Percentiles rank a stretch among this genome's conserved stretches.
phyloP scores from a whole-genome alignment of 2,888 invertebrate species.

The Dryomyza anilis region DNA sequence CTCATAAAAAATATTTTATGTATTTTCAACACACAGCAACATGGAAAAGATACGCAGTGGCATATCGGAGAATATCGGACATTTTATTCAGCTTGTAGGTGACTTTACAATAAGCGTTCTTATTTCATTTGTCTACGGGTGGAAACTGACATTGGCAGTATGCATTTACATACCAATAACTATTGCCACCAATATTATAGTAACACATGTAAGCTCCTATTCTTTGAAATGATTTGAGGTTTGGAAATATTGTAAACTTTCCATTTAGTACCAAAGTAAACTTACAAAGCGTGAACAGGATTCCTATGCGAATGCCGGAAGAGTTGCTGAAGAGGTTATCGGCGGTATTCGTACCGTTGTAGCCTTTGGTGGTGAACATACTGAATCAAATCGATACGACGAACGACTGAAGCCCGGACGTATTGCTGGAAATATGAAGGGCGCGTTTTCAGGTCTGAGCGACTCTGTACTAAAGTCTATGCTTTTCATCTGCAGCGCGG shows the following conservation, averaged over 20 bases:
- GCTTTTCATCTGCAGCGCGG: conserved; percentile 72
- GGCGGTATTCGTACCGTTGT: conserved; percentile 75
- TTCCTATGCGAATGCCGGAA: conserved; percentile 77
- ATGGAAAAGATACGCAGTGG: conserved; percentile 80
- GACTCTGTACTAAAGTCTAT: conserved; percentile 75
- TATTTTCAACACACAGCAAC: conserved; percentile 64
- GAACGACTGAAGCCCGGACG: conserved; percentile 65
- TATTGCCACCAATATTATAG: conserved; percentile 72
- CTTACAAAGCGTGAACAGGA: conserved; percentile 69
- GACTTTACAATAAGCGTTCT: conserved; percentile 45
- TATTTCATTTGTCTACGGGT: conserved; percentile 78
- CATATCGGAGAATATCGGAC: conserved; percentile 80
- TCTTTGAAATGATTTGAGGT: too few species aligned
- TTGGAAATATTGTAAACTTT: neutral
- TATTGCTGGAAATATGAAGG: conserved; percentile 67
- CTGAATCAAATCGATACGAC: conserved; percentile 68
- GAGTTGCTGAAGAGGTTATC: conserved; percentile 77
- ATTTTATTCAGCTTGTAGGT: conserved; percentile 71
- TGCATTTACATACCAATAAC: conserved; percentile 77
- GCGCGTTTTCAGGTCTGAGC: conserved; percentile 71
- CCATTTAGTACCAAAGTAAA: conserved; percentile 67
- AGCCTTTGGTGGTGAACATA: conserved; percentile 77
- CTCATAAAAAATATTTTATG: too few species aligned
- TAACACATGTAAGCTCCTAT: conserved; percentile 69
- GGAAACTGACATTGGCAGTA: conserved; percentile 82